Evolutionary conservation across 2,797 vertebrate genomes (phyloP).

Genomic region (Rachycentron canadum): DNA sequence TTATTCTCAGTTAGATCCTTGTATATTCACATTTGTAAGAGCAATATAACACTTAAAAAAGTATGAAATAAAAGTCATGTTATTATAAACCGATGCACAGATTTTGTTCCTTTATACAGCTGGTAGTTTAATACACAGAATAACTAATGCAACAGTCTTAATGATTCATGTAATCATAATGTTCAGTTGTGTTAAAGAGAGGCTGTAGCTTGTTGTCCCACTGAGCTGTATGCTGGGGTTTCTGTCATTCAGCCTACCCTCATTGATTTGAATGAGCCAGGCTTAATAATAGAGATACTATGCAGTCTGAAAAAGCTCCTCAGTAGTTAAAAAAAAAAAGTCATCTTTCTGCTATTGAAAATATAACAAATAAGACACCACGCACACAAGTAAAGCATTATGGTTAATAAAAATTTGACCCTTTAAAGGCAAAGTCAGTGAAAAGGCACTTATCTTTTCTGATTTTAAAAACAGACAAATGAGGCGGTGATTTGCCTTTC

Average conservation of each 20-base stretch:
- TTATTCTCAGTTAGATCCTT: not conserved
- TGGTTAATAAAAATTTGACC: conserved; percentile 26
- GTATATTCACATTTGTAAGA: not conserved
- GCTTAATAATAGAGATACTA: not conserved
- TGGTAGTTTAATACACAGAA: too few relatives aligned
- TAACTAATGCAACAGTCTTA: too few relatives aligned
- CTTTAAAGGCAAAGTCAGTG: conserved; percentile 23
- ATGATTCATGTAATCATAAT: too few relatives aligned
- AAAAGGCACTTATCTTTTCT: conserved; percentile 41
- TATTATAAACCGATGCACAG: too few relatives aligned
- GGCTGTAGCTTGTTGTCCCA: not conserved
- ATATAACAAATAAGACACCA: not conserved
- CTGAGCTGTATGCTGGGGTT: not conserved
- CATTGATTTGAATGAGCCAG: not conserved
- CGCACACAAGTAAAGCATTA: conserved; percentile 15
- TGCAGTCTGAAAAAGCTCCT: conserved; percentile 30
- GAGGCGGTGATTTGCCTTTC: conserved; percentile 44
- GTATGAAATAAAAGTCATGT: too few relatives aligned
- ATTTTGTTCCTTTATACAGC: not conserved
- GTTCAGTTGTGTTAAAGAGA: too few relatives aligned
- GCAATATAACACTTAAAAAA: not conserved
- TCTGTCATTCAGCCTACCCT: not conserved
- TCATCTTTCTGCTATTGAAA: not conserved
- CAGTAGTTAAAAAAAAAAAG: conserved; percentile 15
- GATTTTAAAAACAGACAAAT: conserved; percentile 47